Evolutionary conservation across 2,113 vertebrate genomes (phyloP), one percentile per base, ranked within the genome.

Genomic region (Rhodinocichla rosea): DNA sequence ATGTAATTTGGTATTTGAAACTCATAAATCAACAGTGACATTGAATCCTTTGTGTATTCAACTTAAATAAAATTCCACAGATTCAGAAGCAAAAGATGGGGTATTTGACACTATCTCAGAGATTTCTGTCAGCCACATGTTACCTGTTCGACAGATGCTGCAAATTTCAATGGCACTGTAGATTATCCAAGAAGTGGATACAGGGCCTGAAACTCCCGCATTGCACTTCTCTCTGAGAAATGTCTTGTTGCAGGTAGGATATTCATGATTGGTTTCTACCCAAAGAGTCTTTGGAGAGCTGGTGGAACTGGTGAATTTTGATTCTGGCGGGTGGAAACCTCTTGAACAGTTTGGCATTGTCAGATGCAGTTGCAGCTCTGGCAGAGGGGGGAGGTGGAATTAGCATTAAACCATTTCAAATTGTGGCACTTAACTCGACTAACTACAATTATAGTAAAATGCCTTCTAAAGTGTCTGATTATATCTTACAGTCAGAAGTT

Each of bases 391-490:
- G 37, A 71, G 80, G 24, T 50, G 33, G 50, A 92, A 92, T 75
- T 53, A 90, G 33, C 75, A 77, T 74, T 10, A 84, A 92, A 82
- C 17, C 45, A 45, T 65, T 96, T 90, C 27, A 76, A 86, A 93
- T 78, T 70, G 60, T 75, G 24, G 64, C 69, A 71, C 69, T 87
- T 87, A 76, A 56, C 63, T 89, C 44, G 11, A 77, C 68, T 90
- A 86, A 90, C 63, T 83, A 74, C 86, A 89, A 83, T 93, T 90
- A 90, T 2, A 60, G 73, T 22, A 89, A 95, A 94, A 90, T 59
- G 65, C 39, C 55, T 93, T 86, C 68, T 47, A 26, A 92, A 89
- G 44, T 75, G 55, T 64, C 52, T 90, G 86, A 94, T 94, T 94
- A 75, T 89, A 90, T 90, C 59, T 81, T 89, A 71, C 47, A 87